Evolutionary conservation across 2,888 invertebrate genomes (phyloP).

Genomic region (Chrysopilus asiliformis): DNA sequence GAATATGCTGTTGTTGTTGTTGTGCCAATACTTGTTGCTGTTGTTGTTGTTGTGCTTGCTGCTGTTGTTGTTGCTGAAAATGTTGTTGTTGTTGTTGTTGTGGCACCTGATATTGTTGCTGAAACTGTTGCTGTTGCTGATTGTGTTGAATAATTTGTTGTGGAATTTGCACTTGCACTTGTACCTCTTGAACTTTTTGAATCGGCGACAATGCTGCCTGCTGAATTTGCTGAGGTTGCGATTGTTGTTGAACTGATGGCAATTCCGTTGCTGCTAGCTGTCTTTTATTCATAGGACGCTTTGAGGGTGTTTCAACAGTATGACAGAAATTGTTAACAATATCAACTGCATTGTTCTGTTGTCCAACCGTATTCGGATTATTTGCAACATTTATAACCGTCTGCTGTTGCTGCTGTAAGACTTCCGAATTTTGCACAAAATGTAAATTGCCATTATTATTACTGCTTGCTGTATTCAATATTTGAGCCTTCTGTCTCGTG

Average conservation of each 20-base stretch:
- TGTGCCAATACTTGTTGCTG: conserved; percentile 38
- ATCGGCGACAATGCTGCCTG: too few relatives aligned
- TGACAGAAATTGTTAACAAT: conserved; percentile 7
- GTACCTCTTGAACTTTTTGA: conserved; percentile 6
- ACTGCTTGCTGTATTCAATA: too few relatives aligned
- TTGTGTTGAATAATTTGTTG: conserved; percentile 6
- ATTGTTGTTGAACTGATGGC: conserved; percentile 9
- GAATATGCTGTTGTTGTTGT: conserved; percentile 31
- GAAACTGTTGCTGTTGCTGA: conserved; percentile 9
- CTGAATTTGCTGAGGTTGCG: conserved; percentile 3
- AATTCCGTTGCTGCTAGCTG: conserved; percentile 6
- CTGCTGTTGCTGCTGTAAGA: conserved; percentile 1
- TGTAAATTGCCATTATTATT: too few relatives aligned
- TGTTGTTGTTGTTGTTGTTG: conserved; percentile 7
- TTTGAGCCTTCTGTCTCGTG: too few relatives aligned
- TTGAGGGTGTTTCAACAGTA: conserved; percentile 6
- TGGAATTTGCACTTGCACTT: conserved; percentile 8
- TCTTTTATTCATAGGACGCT: conserved; percentile 3
- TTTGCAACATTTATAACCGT: neutral
- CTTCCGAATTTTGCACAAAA: too few relatives aligned
- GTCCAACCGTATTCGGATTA: conserved; percentile 2
- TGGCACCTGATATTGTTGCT: conserved; percentile 12
- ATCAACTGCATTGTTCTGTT: conserved; percentile 5
- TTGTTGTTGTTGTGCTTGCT: conserved; percentile 41
- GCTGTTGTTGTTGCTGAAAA: conserved; percentile 31